These are phyloP conservation scores for Amphiduros pacificus DNA, from an alignment of 2,888 invertebrate genomes.

Conservation along the genomic window DNA sequence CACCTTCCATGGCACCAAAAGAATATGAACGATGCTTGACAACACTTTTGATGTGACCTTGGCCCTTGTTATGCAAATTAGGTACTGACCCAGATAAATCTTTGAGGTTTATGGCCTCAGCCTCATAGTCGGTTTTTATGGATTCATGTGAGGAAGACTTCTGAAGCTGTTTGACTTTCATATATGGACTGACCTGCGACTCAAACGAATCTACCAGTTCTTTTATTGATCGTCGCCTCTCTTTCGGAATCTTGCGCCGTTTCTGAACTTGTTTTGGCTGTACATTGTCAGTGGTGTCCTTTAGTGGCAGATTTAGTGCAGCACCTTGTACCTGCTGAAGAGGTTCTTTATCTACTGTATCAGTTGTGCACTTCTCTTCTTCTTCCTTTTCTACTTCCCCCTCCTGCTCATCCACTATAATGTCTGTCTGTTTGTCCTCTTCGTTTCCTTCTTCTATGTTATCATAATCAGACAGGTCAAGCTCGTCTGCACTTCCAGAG, in stretches of 20 bases:
- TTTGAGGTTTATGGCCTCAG: neutral
- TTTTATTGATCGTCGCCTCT: neutral
- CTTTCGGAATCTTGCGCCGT: neutral
- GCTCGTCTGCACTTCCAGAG: conserved; percentile 3
- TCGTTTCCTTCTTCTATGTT: conserved; percentile 1
- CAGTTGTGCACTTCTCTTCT: neutral
- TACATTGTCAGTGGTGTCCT: too few relatives aligned
- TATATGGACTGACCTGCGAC: neutral
- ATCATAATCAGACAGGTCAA: conserved; percentile 16
- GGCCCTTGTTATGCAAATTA: neutral
- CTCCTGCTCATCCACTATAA: neutral
- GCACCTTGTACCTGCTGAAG: too few relatives aligned
- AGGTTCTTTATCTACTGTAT: too few relatives aligned
- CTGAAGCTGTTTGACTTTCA: neutral
- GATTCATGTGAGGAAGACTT: neutral
- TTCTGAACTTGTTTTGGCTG: neutral
- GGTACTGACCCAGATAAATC: neutral
- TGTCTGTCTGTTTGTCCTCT: neutral
- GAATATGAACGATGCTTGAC: too few relatives aligned
- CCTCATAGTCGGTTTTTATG: neutral
- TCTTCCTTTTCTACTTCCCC: neutral
- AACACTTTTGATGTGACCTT: too few relatives aligned
- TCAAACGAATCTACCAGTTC: conserved; percentile 1
- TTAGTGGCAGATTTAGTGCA: too few relatives aligned
- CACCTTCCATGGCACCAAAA: too few relatives aligned